Evolutionary conservation across 2,113 vertebrate species (phyloP).

Genomic region (Pangasianodon hypophthalmus): DNA sequence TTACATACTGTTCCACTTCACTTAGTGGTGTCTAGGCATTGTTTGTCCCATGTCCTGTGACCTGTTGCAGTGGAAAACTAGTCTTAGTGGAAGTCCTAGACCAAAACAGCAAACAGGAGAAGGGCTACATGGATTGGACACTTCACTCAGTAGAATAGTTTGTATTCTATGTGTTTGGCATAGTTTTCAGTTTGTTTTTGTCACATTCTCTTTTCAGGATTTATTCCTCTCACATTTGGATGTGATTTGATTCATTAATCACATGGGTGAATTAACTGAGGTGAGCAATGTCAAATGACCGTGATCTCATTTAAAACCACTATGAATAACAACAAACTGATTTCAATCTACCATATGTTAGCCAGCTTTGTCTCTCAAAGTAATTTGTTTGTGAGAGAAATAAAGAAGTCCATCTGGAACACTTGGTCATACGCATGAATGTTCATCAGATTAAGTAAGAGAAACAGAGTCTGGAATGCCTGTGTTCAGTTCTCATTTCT

Average conservation of each 20-base stretch:
- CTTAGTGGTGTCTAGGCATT: background rate
- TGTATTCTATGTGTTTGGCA: background rate
- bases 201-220: background rate
- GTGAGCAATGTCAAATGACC: constrained; percentile 2
- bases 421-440: constrained; percentile 1
- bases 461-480: constrained; percentile 16
- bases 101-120: background rate
- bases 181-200: background rate
- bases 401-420: constrained; percentile 19
- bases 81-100: background rate
- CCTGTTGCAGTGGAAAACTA: background rate
- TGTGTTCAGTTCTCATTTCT: constrained; percentile 6
- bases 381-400: constrained; percentile 26
- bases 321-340: background rate
- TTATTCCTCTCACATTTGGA: background rate
- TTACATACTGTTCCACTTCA: background rate
- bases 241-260: background rate
- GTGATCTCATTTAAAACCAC: background rate
- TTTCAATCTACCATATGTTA: constrained; percentile 10
- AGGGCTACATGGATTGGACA: background rate
- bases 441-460: constrained; percentile 18
- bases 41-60: background rate
- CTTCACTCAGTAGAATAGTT: background rate
- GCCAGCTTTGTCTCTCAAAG: background rate
- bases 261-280: background rate